A percentile compares a stretch with the other conserved stretches of the same genome.
Conservation (phyloP, 2,113 vertebrate species). For the Apteryx owenii region DNA sequence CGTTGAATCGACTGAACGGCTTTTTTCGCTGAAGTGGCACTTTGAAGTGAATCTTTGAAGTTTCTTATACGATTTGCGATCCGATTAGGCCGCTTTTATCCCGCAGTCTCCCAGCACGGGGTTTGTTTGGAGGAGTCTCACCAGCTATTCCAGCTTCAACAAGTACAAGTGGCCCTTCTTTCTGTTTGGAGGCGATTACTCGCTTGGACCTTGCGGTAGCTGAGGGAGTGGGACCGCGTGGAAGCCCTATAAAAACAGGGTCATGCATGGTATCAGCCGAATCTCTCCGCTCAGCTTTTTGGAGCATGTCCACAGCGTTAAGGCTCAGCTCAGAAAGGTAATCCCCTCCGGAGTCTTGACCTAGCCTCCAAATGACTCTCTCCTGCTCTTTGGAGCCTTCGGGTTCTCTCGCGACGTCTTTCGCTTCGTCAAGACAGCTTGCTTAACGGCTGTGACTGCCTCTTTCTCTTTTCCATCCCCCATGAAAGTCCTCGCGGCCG, state of each 20-base stretch:
- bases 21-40: not conserved
- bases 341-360: slow-evolving; percentile 40
- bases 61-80: not conserved
- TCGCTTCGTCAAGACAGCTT: not conserved
- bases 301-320: not conserved
- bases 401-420: not conserved
- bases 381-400: slow-evolving; percentile 19
- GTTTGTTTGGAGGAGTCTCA: not conserved
- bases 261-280: not conserved
- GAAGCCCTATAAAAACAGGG: not conserved
- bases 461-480: not conserved
- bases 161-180: not conserved
- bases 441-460: slow-evolving; percentile 44
- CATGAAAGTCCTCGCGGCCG: not conserved
- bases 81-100: not conserved
- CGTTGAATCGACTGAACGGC: not conserved
- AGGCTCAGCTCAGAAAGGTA: slow-evolving; percentile 23
- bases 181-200: not conserved
- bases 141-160: not conserved
- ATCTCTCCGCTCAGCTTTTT: not conserved
- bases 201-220: not conserved
- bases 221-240: not conserved
- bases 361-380: slow-evolving; percentile 43
- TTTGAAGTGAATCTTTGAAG: slow-evolving; percentile 45
- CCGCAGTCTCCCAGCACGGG: not conserved